Evolutionary conservation across 2,888 invertebrate genomes (phyloP).

Genomic region (Oscheius sp.): DNA sequence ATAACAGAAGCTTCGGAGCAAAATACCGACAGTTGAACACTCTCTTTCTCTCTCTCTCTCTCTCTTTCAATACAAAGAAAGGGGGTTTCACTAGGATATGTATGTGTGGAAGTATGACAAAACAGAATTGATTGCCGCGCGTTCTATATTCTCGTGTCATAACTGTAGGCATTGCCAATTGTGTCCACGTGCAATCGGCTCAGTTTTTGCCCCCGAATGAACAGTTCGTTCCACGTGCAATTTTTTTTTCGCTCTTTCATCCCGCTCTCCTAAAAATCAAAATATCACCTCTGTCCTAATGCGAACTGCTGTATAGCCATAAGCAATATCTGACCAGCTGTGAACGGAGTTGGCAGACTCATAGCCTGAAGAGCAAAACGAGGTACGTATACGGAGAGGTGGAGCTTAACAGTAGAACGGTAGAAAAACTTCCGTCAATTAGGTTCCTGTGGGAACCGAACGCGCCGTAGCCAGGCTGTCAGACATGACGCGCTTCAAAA

Average conservation of each 20-base stretch:
- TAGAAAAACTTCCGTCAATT: slow-evolving; percentile 33
- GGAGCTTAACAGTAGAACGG: slow-evolving; percentile 27
- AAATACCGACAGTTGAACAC: not conserved
- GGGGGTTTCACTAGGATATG: no score
- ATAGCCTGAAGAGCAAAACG: slow-evolving; percentile 7
- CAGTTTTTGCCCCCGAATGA: no score
- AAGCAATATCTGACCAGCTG: slow-evolving; percentile 7
- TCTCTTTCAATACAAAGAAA: no score
- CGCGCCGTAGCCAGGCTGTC: not conserved
- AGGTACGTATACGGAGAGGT: slow-evolving; percentile 11
- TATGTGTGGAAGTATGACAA: no score
- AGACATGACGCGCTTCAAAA: not conserved
- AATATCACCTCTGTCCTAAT: slow-evolving; percentile 7
- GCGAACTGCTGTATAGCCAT: slow-evolving; percentile 25
- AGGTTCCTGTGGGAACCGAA: slow-evolving; percentile 13
- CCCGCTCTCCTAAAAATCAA: not conserved
- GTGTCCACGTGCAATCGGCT: no score
- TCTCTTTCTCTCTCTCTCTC: no score
- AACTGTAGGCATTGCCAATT: no score
- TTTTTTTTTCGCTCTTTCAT: no score
- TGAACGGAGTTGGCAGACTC: slow-evolving; percentile 7
- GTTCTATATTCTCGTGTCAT: no score
- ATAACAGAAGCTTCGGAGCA: slow-evolving; percentile 22
- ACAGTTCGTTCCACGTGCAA: no score
- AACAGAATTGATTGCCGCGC: no score